Base-by-base conservation (phyloP, 2,113 vertebrate species). In the pig (Sus scrofa) region DNA sequence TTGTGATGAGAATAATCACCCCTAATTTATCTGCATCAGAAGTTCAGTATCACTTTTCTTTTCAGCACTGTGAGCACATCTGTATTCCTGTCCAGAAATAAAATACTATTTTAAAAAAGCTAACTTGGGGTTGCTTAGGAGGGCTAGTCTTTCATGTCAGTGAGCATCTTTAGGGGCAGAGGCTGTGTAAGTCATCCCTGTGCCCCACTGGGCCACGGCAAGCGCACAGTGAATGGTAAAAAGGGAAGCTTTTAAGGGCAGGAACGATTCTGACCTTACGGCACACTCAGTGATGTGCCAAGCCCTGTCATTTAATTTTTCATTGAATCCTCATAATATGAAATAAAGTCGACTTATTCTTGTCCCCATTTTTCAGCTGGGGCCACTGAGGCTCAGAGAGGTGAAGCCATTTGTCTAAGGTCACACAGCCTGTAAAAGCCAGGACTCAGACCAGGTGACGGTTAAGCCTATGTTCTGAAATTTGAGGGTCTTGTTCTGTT, bases 281-380 rank as follows among this genome's bases (percentile, higher is more conserved):
- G 6, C 1, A 0, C 1, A 16, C 39, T 71, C n/a, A 26, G 44
- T 1, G 15, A 15, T 0, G 1, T 32, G 32, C 74, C 70, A 14
- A 13, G 39, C 2, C 1, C 8, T 7, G 14, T 1, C 34, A 24
- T 24, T 24, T 67, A 6, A 22, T 26, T 39, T 77, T 30, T 27
- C 9, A 9, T 26, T 16, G 24, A 32, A 9, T 44, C 52, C 30
- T 52, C 84, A 7, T 22, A 6, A 20, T 7, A 14, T 12, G 10
- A 68, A n/a, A 6, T 7, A 18, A 82, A 44, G 52, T 22, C 52
- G 16, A 67, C 30, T 92, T 58, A 32, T 11, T 15, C 4, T 27
- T 15, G 67, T n/a, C 32, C 65, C 44, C 34, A n/a, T 65, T 92
- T 65, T 24, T 82, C n/a, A 89, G 73, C 63, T 11, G 34, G 16